These are phyloP conservation scores for Varanus salvator DNA, from an alignment of 2,113 vertebrate genomes.

Conservation along the genomic window DNA sequence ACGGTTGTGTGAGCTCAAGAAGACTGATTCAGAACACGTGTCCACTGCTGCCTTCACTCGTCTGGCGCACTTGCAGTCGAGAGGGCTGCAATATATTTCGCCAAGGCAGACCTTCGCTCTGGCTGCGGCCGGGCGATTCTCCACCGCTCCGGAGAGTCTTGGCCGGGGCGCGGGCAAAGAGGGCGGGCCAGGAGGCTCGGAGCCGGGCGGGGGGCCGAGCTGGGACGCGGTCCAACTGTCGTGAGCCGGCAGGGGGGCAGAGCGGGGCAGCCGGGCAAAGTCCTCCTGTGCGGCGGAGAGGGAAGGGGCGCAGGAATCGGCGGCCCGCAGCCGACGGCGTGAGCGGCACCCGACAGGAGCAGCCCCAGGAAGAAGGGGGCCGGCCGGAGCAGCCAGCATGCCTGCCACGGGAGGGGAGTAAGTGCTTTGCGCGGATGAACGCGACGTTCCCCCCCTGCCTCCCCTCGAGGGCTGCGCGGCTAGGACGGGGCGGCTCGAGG, in stretches of 20 bases:
- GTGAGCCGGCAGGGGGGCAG: neutral
- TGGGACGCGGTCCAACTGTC: neutral
- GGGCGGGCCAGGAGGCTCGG: conserved; percentile 9
- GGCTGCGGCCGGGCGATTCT: neutral
- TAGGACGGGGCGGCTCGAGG: neutral
- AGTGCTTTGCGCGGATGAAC: neutral
- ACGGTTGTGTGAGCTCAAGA: neutral
- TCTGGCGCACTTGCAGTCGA: neutral
- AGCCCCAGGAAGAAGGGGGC: neutral
- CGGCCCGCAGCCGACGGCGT: neutral
- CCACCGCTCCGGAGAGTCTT: neutral
- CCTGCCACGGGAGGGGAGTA: conserved; percentile 32
- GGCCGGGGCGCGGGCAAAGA: neutral
- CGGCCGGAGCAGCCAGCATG: conserved; percentile 14
- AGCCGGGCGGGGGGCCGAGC: neutral
- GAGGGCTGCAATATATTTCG: too few species aligned
- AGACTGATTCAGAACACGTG: neutral
- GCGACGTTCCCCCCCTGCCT: rapidly evolving
- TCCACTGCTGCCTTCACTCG: neutral
- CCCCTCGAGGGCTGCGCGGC: too few species aligned
- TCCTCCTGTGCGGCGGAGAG: neutral
- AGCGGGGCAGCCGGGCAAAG: neutral
- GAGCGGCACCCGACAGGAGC: neutral
- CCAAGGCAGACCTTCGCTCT: too few species aligned
- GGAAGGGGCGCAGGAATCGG: neutral